Percentiles rank a stretch among this genome's conserved stretches.
These are phyloP conservation scores for Oxyteleia sp. DNA, from an alignment of 2,888 invertebrate species.

Conservation along the genomic window DNA sequence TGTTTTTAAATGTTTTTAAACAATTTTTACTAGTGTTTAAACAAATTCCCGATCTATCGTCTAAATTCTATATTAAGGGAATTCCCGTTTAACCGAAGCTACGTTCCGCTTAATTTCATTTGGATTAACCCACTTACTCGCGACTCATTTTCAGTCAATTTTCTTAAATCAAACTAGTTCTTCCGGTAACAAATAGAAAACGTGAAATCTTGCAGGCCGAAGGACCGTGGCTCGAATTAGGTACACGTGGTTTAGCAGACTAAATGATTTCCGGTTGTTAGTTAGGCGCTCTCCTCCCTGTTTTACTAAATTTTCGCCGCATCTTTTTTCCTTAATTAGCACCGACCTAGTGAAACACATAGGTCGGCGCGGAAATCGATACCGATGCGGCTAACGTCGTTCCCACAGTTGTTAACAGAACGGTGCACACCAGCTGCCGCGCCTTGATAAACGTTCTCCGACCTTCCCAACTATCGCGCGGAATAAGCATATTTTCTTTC, in stretches of 20 bases:
- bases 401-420: constrained; percentile 70
- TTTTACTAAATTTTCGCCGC: constrained; percentile 8
- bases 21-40: too few relatives aligned
- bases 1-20: too few relatives aligned
- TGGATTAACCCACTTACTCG: constrained; percentile 30
- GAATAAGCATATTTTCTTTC: constrained; percentile 62
- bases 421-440: constrained; percentile 67
- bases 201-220: neutral
- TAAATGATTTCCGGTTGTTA: constrained; percentile 53
- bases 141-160: constrained; percentile 47
- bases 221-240: neutral
- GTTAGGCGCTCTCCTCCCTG: constrained; percentile 17
- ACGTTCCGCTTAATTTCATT: constrained; percentile 38
- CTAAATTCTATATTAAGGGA: constrained; percentile 2
- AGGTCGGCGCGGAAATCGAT: constrained; percentile 61
- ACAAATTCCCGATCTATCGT: too few relatives aligned
- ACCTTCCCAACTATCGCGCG: constrained; percentile 41
- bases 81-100: constrained; percentile 18
- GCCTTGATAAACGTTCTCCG: constrained; percentile 66
- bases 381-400: constrained; percentile 60
- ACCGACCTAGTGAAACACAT: constrained; percentile 58
- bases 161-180: constrained; percentile 25
- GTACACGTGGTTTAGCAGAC: constrained; percentile 28
- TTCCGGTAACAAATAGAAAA: neutral
- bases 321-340: constrained; percentile 60